Percentiles rank a stretch among this genome's conserved stretches.
phyloP scores from a whole-genome alignment of 1,140 invertebrate genomes.

The Lepidurus packardi region DNA sequence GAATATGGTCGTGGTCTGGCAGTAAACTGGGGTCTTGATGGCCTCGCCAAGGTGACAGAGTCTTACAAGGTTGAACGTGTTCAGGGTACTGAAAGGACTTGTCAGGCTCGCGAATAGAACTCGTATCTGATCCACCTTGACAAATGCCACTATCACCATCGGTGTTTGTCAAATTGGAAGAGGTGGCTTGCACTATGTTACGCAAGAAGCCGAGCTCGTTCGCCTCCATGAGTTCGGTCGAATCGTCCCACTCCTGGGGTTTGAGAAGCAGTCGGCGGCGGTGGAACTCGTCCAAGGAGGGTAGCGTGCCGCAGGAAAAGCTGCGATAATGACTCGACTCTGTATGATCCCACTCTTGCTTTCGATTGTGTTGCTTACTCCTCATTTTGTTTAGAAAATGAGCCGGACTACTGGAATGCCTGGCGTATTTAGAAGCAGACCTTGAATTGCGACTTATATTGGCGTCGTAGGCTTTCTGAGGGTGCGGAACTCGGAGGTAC shows the following conservation, averaged over 20 bases:
- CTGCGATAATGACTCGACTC: slow-evolving; percentile 66
- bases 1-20: background rate
- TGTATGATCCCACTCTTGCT: slow-evolving; percentile 35
- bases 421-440: background rate
- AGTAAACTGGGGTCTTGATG: background rate
- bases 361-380: background rate
- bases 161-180: slow-evolving; percentile 17
- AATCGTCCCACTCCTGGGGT: background rate
- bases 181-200: background rate
- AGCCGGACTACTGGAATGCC: background rate
- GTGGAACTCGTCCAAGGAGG: slow-evolving; percentile 63
- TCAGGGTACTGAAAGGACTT: slow-evolving; percentile 24
- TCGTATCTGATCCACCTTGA: slow-evolving; percentile 31
- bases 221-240: background rate
- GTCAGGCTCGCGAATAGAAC: slow-evolving; percentile 24
- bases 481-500: slow-evolving; percentile 29
- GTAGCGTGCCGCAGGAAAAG: slow-evolving; percentile 67
- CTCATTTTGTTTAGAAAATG: background rate
- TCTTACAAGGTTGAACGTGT: slow-evolving; percentile 30
- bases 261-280: slow-evolving; percentile 44
- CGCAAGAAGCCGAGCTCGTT: slow-evolving; percentile 17
- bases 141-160: slow-evolving; percentile 30
- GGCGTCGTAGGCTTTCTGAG: background rate
- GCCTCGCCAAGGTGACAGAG: slow-evolving; percentile 30
- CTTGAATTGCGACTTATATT: background rate